Evolutionary conservation across 2,113 vertebrate genomes (phyloP), one percentile per base, ranked within the genome.

Genomic region (Heloderma charlesbogerti): DNA sequence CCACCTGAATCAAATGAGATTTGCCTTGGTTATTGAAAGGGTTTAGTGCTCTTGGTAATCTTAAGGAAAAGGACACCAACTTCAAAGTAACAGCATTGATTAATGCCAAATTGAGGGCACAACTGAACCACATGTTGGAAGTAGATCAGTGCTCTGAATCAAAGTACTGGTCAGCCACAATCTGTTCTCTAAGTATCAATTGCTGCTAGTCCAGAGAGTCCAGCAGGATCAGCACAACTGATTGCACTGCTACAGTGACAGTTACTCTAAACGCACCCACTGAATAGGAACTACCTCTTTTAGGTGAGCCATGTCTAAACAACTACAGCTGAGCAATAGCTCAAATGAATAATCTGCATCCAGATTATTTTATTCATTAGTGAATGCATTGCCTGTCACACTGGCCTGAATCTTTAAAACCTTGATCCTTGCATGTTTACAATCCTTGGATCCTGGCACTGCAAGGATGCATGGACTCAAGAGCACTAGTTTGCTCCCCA

Each of bases 31-130:
- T 7, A 79, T 13, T 8, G 12, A 45, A 60, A 16, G 48, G 29
- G 37, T 31, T 67, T 89, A 89, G 63, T 27, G 60, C 60, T 88
- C 84, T 48, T 75, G 0, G 20, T 9, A 16, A 60, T 90, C 45
- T 89, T 91, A 77, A 84, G 27, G 1, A 31, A 84, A 92, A 71
- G 86, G 75, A 83, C 8, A 34, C 80, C 31, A 6, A 82, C 86
- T 81, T 87, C 34, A 71, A 72, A n/a, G 78, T 74, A 43, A 20
- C 45, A 12, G 51, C 43, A 82, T 71, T 71, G 78, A n/a, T n/a
- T 48, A 66, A 72, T 6, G 4, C 34, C 43, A 82, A 16, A 71
- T 82, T 15, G 48, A 71, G 37, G 34, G 4, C 48, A 67, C 6
- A 29, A 40, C 31, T 71, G 66, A 40, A 82, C 31, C 37, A 77